A percentile compares a stretch with the other conserved stretches of the same genome.
Conservation (phyloP, 1,140 invertebrate species). For the Cotesia vestalis region DNA sequence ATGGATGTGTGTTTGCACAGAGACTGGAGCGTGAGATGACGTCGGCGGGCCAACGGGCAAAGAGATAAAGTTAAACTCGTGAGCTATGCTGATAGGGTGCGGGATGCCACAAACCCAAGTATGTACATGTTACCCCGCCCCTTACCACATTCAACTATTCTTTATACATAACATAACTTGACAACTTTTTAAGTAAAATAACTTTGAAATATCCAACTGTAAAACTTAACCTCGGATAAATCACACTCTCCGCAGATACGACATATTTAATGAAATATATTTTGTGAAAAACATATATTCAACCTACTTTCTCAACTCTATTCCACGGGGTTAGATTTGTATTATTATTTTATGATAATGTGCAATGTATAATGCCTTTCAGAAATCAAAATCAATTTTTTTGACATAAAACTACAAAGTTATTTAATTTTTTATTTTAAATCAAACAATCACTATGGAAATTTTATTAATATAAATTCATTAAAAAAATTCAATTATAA, state of each 20-base stretch:
- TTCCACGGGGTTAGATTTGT: too few relatives aligned
- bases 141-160: slow-evolving; percentile 2
- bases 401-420: too few relatives aligned
- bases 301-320: too few relatives aligned
- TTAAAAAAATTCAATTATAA: too few relatives aligned
- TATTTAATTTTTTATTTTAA: too few relatives aligned
- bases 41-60: not conserved
- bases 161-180: slow-evolving; percentile 8
- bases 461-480: too few relatives aligned
- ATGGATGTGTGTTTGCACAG: too few relatives aligned
- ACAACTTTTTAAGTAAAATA: slow-evolving; percentile 15
- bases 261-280: slow-evolving; percentile 12
- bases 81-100: slow-evolving; percentile 19
- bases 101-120: not conserved
- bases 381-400: too few relatives aligned
- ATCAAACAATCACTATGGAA: too few relatives aligned
- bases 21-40: slow-evolving; percentile 6
- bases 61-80: slow-evolving; percentile 14
- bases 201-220: slow-evolving; percentile 3
- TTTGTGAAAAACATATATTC: not conserved
- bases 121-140: not conserved
- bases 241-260: not conserved
- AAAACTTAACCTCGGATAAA: slow-evolving; percentile 3
- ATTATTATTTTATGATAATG: too few relatives aligned
- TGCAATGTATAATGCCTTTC: too few relatives aligned